Evolutionary conservation across 2,113 vertebrate genomes (phyloP), one percentile per base, ranked within the genome.

Genomic region (Trematomus loennbergii): DNA sequence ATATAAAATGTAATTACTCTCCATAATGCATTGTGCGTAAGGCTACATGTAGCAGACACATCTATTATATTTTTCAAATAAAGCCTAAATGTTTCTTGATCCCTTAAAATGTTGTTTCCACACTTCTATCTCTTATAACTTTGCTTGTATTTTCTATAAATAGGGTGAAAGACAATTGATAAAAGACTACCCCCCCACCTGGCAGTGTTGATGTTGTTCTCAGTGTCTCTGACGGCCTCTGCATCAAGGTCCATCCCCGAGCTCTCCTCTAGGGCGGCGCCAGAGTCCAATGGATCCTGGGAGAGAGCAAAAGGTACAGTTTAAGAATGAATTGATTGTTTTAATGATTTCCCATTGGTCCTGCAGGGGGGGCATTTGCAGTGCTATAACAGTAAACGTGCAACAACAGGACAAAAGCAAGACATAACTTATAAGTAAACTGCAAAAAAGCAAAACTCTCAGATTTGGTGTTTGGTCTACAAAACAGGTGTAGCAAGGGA

Each of bases 171-270:
- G 11, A 7, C 63, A 50, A 49, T 40, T 40, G 36, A 22, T 12
- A 6, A 22, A 18, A 40, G 8, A 50, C 18, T 4, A 2, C 10
- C 5, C 13, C 22, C 90, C 48, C 87, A 99, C 97, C 96, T 96
- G 93, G 96, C 94, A 88, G 86, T 89, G 89, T 90, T 93, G 53
- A 94, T 92, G 89, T 94, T 94, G 93, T 96, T 94, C 91, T 96
- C 96, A 81, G 91, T 91, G 83, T 95, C 94, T 78, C 87, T 81
- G 70, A 89, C 72, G 54, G 90, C 74, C 65, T 92, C 89, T 1
- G 87, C 81, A 87, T 96, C 96, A 81, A 94, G 87, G 83, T 96
- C 96, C 95, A 96, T 96, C 87, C 93, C 91, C 54, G 92, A 95
- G 58, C 93, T 93, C 84, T 97, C 95, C 92, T 97, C 89, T 53